phyloP scores from a whole-genome alignment of 2,888 invertebrate genomes.

The Drosophila putrida region DNA sequence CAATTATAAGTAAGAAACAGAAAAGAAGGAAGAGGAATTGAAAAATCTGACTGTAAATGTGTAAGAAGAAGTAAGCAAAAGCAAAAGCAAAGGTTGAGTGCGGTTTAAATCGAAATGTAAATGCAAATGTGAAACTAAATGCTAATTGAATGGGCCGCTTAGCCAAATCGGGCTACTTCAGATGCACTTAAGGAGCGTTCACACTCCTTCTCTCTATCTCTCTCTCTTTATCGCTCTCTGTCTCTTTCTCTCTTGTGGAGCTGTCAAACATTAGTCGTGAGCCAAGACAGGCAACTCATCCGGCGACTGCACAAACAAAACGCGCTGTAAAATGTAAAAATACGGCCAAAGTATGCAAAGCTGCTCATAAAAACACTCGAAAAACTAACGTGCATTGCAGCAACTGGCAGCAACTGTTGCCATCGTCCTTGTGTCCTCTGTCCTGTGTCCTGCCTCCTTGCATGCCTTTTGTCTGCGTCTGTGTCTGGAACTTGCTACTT shows the following conservation, averaged over 20 bases:
- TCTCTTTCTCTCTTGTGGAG: slow-evolving; percentile 18
- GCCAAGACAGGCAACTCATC: slow-evolving; percentile 41
- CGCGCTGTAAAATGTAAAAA: slow-evolving; percentile 75
- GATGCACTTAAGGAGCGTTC: slow-evolving; percentile 61
- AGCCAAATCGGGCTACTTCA: slow-evolving; percentile 58
- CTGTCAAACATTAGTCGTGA: slow-evolving; percentile 54
- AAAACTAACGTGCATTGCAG: slow-evolving; percentile 70
- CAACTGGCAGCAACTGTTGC: slow-evolving; percentile 37
- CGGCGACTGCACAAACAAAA: slow-evolving; percentile 76
- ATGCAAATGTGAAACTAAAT: slow-evolving; percentile 38
- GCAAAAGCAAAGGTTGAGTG: slow-evolving; percentile 4
- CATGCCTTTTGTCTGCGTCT: slow-evolving; percentile 30
- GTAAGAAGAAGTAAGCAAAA: neutral
- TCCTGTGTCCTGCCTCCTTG: slow-evolving; percentile 2
- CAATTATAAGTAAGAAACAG: slow-evolving; percentile 40
- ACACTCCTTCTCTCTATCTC: slow-evolving; percentile 4
- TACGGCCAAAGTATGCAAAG: slow-evolving; percentile 80
- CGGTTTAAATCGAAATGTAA: slow-evolving; percentile 16
- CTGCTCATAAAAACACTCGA: slow-evolving; percentile 80
- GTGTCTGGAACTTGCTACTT: slow-evolving; percentile 67
- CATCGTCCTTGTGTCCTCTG: slow-evolving; percentile 13
- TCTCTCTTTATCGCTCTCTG: neutral
- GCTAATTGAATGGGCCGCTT: slow-evolving; percentile 77
- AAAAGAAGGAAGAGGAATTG: neutral
- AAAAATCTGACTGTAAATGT: slow-evolving; percentile 1